Evolutionary conservation across 2,113 vertebrate species (phyloP).

Genomic region (Cochlearius cochlearius): DNA sequence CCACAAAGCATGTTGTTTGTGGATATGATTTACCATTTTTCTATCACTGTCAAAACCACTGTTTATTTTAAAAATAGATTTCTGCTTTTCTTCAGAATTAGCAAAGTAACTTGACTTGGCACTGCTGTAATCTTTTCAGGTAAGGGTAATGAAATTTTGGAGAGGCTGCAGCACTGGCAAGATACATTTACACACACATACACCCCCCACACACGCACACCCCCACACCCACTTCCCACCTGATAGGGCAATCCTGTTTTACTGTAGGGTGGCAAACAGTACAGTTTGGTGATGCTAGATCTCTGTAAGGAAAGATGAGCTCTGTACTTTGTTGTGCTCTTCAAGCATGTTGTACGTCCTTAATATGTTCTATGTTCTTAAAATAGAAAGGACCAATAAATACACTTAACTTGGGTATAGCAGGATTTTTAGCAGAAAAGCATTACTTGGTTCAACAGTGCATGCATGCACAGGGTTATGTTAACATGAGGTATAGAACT

Average conservation of each 20-base stretch:
- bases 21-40: background rate
- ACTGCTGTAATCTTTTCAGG: background rate
- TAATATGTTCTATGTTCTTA: background rate
- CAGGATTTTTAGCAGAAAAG: background rate
- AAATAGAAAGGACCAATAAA: background rate
- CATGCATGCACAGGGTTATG: accelerated
- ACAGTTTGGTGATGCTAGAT: background rate
- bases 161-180: background rate
- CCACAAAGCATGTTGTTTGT: background rate
- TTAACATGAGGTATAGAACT: background rate
- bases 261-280: background rate
- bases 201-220: accelerated
- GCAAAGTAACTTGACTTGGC: background rate
- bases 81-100: background rate
- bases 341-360: background rate
- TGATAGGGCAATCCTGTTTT: background rate
- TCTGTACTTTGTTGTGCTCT: background rate
- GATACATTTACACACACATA: too few species aligned
- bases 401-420: background rate
- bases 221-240: background rate
- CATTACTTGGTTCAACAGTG: background rate
- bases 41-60: background rate
- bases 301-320: background rate
- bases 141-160: background rate
- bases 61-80: background rate